Percentiles rank a stretch among this genome's conserved stretches.
Evolutionary conservation across 1,140 invertebrate genomes (phyloP).

Genomic region (Homalodisca vitripennis): DNA sequence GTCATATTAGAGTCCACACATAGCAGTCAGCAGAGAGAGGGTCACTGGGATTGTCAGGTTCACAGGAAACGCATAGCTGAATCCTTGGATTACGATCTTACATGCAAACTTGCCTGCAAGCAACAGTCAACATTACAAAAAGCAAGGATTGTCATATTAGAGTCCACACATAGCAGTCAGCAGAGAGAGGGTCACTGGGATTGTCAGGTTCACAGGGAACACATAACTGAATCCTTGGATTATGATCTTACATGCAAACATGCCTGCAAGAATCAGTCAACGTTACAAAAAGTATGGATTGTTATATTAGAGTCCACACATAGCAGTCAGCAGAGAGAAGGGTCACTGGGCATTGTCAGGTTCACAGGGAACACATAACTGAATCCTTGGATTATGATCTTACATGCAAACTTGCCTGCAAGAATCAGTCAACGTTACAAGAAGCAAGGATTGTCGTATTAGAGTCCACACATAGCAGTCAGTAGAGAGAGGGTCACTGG

Average conservation of each 20-base stretch:
- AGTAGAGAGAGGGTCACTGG: constrained; percentile 85
- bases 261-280: too few species aligned
- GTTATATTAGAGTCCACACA: constrained; percentile 80
- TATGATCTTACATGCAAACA: constrained; percentile 94
- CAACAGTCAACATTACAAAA: too few species aligned
- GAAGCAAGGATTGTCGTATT: constrained; percentile 83
- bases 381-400: constrained; percentile 95
- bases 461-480: constrained; percentile 85
- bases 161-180: constrained; percentile 88
- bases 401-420: constrained; percentile 89
- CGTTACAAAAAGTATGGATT: too few species aligned
- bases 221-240: constrained; percentile 96
- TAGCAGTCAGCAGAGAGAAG: constrained; percentile 86
- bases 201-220: constrained; percentile 89
- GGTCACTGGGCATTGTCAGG: constrained; percentile 84
- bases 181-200: constrained; percentile 85
- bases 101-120: constrained; percentile 85
- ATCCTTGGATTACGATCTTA: constrained; percentile 94
- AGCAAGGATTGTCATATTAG: constrained; percentile 80
- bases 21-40: constrained; percentile 83
- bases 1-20: constrained; percentile 82
- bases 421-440: too few species aligned
- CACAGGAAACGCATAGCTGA: constrained; percentile 94
- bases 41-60: constrained; percentile 88
- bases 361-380: constrained; percentile 95